Evolutionary conservation across 92 coral and sea anemone genomes (phyloP).

Genomic region (Diadumene lineata): DNA sequence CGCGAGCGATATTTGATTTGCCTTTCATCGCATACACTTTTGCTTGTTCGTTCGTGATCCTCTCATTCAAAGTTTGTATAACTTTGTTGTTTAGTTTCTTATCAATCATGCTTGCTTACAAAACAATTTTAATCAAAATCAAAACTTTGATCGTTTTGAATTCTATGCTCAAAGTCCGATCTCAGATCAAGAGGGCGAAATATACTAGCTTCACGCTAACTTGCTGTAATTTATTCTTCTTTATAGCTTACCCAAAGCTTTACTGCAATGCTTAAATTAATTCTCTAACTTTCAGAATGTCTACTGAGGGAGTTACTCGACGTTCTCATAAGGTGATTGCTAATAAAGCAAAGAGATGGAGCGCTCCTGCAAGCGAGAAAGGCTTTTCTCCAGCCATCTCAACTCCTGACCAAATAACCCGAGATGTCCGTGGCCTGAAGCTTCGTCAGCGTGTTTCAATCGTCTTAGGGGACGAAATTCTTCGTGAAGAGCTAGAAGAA

Average conservation of each 20-base stretch:
- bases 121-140: not conserved
- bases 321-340: slow-evolving; percentile 37
- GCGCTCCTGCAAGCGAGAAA: slow-evolving; percentile 66
- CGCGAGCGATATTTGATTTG: not conserved
- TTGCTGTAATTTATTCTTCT: not conserved
- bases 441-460: slow-evolving; percentile 90
- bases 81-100: not conserved
- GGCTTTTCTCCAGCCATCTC: slow-evolving; percentile 63
- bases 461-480: slow-evolving; percentile 77
- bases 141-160: not conserved
- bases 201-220: not conserved
- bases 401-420: slow-evolving; percentile 79
- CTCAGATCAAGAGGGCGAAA: not conserved
- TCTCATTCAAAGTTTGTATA: not conserved
- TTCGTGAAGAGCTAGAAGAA: slow-evolving; percentile 87
- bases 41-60: slow-evolving; percentile 11
- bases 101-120: not conserved
- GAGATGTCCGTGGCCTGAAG: slow-evolving; percentile 94
- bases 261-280: not conserved
- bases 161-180: not conserved
- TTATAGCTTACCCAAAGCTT: not conserved
- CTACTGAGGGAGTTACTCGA: slow-evolving; percentile 26
- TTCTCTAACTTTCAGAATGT: slow-evolving; percentile 27
- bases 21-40: slow-evolving; percentile 1
- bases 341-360: slow-evolving; percentile 59